Evolutionary conservation across 2,113 vertebrate genomes (phyloP), one percentile per base, ranked within the genome.

Genomic region (Lepisosteus osseus): DNA sequence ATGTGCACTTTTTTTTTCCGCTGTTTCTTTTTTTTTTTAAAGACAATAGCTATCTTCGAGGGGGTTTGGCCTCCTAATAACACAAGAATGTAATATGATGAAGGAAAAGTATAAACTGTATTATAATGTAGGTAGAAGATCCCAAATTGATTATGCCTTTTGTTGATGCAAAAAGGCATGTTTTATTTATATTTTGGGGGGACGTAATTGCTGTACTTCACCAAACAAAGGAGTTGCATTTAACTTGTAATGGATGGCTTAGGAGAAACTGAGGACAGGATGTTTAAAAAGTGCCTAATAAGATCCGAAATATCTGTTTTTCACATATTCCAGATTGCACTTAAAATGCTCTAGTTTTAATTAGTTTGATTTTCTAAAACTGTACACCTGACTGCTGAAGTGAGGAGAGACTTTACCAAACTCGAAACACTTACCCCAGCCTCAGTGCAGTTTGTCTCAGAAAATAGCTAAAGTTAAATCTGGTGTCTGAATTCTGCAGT

Each of bases 221-320:
- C 73, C 73, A 75, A 29, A 80, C 84, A 85, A 75, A 77, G 88
- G 86, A 86, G 87, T 87, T 83, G 84, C 80, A 85, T 84, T 89
- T 80, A 79, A 85, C 80, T 83, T 82, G 86, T 84, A 83, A 86
- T 82, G 82, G 70, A 41, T 64, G 68, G 75, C 77, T 82, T 74
- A 72, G 59, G 17, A 73, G 75, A 62, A 57, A 77, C 54, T 15
- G 67, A 67, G 79, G 72, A 82, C 11, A n/a, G 80, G 82, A 79
- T 80, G 78, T 79, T 86, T 82, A 82, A 91, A 84, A 92, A 92
- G 95, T 94, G 94, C 94, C 95, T 95, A 87, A 87, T 14, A 88
- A 80, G 77, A 83, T 86, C 74, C 62, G 29, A 29, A 74, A 79
- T 70, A 81, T 79, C 59, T 74, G 67, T 67, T 73, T 65, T 62